A percentile compares a stretch with the other conserved stretches of the same genome.
These are phyloP conservation scores for Hirtodrosophila alboralis DNA, from an alignment of 2,888 invertebrate genomes.

Conservation along the genomic window DNA sequence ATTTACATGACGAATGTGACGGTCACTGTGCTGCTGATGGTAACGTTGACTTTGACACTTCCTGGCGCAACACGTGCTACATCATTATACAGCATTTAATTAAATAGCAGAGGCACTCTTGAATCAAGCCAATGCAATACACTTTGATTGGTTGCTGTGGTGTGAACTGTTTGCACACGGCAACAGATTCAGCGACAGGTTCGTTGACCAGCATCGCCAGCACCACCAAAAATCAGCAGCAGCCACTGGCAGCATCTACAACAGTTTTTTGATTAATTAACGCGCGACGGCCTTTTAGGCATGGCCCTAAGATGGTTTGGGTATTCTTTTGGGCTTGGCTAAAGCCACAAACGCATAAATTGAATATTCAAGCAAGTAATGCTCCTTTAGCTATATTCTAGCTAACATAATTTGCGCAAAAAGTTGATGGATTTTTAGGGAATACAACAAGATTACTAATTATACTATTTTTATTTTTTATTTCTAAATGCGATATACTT, in stretches of 20 bases:
- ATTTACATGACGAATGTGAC: conserved; percentile 23
- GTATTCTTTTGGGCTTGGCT: conserved; percentile 22
- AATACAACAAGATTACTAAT: no score
- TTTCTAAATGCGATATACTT: no score
- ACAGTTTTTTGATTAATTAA: conserved; percentile 74
- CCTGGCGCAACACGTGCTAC: conserved; percentile 58
- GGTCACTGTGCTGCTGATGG: not conserved
- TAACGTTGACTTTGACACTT: conserved; percentile 37
- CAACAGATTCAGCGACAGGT: conserved; percentile 49
- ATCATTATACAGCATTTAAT: conserved; percentile 70
- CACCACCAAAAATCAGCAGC: conserved; percentile 17
- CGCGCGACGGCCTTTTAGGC: conserved; percentile 53
- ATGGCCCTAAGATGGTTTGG: conserved; percentile 28
- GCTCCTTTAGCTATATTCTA: conserved; percentile 26
- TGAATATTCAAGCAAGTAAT: conserved; percentile 15
- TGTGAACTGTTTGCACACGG: conserved; percentile 58
- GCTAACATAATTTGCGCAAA: conserved; percentile 4
- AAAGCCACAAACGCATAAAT: conserved; percentile 40
- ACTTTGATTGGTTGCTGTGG: conserved; percentile 34
- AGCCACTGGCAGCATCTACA: conserved; percentile 41
- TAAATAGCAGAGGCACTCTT: conserved; percentile 49
- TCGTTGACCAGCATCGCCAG: conserved; percentile 60
- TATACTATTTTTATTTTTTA: no score
- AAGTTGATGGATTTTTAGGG: no score
- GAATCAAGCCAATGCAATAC: conserved; percentile 35